Evolutionary conservation across 2,888 invertebrate species (phyloP), one percentile per base, ranked within the genome.

Genomic region (Dorcus hopei): DNA sequence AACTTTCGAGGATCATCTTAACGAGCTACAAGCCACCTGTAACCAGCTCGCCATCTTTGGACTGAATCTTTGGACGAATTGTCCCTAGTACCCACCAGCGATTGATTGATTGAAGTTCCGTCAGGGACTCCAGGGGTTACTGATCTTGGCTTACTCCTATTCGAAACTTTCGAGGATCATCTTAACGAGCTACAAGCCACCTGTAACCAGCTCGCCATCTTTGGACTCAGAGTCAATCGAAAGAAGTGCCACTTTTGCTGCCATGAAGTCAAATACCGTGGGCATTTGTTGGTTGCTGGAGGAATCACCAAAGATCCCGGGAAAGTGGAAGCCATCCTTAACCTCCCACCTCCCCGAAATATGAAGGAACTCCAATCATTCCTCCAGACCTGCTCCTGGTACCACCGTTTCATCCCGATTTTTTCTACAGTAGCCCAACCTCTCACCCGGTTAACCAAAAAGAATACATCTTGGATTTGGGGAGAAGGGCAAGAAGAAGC

Each of bases 211-310:
- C n/a, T n/a, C n/a, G n/a, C 4, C 4, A 26, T 5, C 26, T 26
- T 62, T 40, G 58, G 62, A 26, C 58, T 71, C n/a, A n/a, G n/a
- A n/a, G n/a, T n/a, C n/a, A n/a, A n/a, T n/a, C 3, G 66, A 3
- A 41, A 45, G 16, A 72, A 72, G 54, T 69, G 67, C 56, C n/a
- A 23, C 3, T 70, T 72, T 45, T 53, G 58, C 2, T 26, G 26
- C 26, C 26, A 1, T 5, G 26, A 26, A 41, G 16, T 48, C 5
- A 48, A 19, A 19, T 48, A 48, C 19, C 3, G 2, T 4, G 49
- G 16, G 9, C 49, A 49, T 49, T 9, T 49, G 2, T 11, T 49
- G 9, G 4, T 11, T 26, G 3, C 49, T 2, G 19, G 33, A 8
- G 49, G 49, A 9, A 49, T 49, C 49, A 9, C 9, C 19, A 23